phyloP scores from a whole-genome alignment of 2,797 vertebrate species.

The Dendrocincla fuliginosa region DNA sequence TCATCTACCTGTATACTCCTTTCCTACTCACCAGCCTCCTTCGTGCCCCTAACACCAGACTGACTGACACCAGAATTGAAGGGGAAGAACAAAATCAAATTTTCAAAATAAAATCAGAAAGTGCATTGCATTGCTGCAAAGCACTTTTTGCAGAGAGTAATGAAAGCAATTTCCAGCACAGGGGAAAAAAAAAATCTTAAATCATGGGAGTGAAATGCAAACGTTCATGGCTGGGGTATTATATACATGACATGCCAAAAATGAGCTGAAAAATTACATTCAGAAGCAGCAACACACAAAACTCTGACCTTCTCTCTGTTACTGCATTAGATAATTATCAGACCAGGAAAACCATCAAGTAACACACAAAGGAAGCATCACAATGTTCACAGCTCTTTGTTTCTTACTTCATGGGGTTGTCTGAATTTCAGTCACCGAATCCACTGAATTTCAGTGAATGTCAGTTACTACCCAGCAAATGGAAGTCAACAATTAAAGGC shows the following conservation, averaged over 20 bases:
- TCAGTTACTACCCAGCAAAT: background rate
- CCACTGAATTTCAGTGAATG: too few species aligned
- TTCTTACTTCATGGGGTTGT: background rate
- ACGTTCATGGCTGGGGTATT: background rate
- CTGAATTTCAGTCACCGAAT: background rate
- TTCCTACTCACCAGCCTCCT: background rate
- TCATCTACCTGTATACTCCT: background rate
- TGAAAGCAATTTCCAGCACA: background rate
- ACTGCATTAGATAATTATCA: background rate
- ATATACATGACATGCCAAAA: background rate
- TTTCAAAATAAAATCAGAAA: background rate
- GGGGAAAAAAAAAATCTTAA: background rate
- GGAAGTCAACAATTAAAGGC: background rate
- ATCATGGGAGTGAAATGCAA: background rate
- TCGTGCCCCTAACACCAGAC: rapidly evolving
- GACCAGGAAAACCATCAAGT: background rate
- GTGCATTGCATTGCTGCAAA: background rate
- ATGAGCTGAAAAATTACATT: background rate
- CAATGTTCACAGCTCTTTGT: background rate
- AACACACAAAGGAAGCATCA: background rate
- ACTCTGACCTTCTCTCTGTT: background rate
- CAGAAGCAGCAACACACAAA: background rate
- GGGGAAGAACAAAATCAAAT: background rate
- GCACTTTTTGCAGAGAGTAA: background rate
- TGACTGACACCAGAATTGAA: background rate